Conservation (phyloP, 2,888 invertebrate species). For the Siphonodentalium dalli region DNA sequence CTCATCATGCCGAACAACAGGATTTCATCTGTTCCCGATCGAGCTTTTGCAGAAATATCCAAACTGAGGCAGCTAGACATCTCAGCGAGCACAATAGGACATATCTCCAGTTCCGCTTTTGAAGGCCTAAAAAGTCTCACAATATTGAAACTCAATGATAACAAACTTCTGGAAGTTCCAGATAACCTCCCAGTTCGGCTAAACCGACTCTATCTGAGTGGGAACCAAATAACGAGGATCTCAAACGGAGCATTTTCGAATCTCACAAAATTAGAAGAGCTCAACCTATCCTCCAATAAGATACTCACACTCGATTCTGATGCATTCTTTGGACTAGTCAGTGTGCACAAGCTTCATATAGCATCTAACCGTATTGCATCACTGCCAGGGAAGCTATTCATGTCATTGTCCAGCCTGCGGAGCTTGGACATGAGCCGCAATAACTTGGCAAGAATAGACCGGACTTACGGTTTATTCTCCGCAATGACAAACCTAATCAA, state of each 20-base stretch:
- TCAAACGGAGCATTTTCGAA: constrained; percentile 80
- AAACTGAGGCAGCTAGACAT: constrained; percentile 37
- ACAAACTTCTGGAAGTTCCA: constrained; percentile 35
- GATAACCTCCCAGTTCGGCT: constrained; percentile 36
- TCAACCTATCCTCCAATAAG: constrained; percentile 87
- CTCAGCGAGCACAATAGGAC: constrained; percentile 32
- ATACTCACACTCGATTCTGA: constrained; percentile 78
- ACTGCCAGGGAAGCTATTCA: constrained; percentile 64
- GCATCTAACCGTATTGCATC: constrained; percentile 49
- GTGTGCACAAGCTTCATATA: constrained; percentile 84
- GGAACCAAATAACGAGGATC: constrained; percentile 77
- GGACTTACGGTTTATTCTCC: constrained; percentile 26
- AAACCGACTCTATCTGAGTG: constrained; percentile 33
- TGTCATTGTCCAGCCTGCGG: constrained; percentile 70
- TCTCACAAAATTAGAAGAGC: constrained; percentile 77
- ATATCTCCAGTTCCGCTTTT: constrained; percentile 32
- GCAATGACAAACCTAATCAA: constrained; percentile 31
- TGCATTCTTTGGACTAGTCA: constrained; percentile 54
- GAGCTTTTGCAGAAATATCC: constrained; percentile 35
- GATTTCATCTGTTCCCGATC: constrained; percentile 27
- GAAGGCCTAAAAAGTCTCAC: constrained; percentile 34
- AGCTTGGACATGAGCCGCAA: constrained; percentile 77
- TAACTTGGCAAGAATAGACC: constrained; percentile 41
- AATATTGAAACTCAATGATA: constrained; percentile 36
- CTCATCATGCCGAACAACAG: constrained; percentile 41